Evolutionary conservation across 2,888 invertebrate genomes (phyloP).

Genomic region (Plagodis pulveraria): DNA sequence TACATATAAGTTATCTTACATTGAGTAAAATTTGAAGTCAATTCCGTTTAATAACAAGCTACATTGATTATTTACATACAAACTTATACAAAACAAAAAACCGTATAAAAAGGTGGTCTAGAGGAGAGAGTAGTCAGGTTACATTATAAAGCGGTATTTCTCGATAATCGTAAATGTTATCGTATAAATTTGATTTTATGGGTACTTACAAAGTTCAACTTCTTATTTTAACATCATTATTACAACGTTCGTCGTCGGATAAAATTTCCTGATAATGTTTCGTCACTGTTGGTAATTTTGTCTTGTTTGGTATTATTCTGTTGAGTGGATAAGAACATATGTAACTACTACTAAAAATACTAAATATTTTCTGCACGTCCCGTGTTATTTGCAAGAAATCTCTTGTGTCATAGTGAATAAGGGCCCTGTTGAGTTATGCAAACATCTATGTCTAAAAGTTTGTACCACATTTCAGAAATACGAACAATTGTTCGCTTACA

Average conservation of each 20-base stretch:
- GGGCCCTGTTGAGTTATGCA: too few relatives aligned
- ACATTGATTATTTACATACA: neutral
- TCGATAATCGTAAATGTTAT: slow-evolving; percentile 32
- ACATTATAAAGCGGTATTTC: slow-evolving; percentile 36
- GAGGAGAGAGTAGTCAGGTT: slow-evolving; percentile 45
- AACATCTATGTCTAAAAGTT: too few relatives aligned
- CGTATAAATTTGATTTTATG: slow-evolving; percentile 30
- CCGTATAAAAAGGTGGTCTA: slow-evolving; percentile 39
- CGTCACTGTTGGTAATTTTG: neutral
- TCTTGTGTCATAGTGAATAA: too few relatives aligned
- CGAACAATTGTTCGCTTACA: too few relatives aligned
- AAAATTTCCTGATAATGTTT: slow-evolving; percentile 9
- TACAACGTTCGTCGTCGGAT: slow-evolving; percentile 4
- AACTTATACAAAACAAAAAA: too few relatives aligned
- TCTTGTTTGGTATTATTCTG: neutral
- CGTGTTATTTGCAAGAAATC: too few relatives aligned
- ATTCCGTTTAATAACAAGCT: neutral
- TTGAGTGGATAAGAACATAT: too few relatives aligned
- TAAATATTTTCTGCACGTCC: too few relatives aligned
- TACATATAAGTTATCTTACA: too few relatives aligned
- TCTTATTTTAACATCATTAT: slow-evolving; percentile 15
- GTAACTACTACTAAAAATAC: too few relatives aligned
- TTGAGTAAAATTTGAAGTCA: too few relatives aligned
- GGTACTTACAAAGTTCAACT: slow-evolving; percentile 13
- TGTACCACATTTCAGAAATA: too few relatives aligned